Conservation (phyloP, 1,140 invertebrate species). For the Anastrepha obliqua region DNA sequence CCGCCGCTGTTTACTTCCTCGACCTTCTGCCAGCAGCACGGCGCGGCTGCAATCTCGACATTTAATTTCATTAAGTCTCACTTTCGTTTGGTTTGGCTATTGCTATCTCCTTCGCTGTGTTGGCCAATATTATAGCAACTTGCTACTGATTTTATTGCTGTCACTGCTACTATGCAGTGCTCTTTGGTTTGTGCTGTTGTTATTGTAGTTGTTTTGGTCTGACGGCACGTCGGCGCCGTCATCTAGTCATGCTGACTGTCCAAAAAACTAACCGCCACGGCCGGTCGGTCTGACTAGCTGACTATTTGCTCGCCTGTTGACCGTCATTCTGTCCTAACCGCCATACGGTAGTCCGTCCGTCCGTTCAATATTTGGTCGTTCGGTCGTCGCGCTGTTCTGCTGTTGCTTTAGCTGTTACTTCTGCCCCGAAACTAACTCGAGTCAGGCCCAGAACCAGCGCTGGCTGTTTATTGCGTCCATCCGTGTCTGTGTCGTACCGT, state of each 20-base stretch:
- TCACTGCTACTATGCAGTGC: background rate
- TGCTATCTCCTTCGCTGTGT: constrained; percentile 33
- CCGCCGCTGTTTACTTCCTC: background rate
- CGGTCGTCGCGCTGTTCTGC: constrained; percentile 3
- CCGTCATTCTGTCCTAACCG: background rate
- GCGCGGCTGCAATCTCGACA: background rate
- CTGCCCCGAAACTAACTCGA: background rate
- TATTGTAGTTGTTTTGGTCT: background rate
- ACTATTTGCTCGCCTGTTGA: background rate
- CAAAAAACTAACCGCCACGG: background rate
- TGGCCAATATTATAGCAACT: constrained; percentile 10
- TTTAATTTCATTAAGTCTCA: constrained; percentile 49
- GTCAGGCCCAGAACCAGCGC: constrained; percentile 35
- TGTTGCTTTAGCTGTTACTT: background rate
- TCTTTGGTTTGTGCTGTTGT: background rate
- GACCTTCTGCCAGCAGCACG: constrained; percentile 32
- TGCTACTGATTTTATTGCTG: constrained; percentile 32
- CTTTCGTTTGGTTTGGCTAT: constrained; percentile 43
- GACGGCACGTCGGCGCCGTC: background rate
- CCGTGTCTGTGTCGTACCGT: constrained; percentile 29
- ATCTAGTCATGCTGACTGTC: background rate
- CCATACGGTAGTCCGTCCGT: background rate
- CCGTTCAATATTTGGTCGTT: background rate
- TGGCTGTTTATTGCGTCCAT: background rate
- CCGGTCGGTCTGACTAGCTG: background rate